Evolutionary conservation across 2,113 vertebrate genomes (phyloP).

Genomic region (Tychaedon coryphoeus): DNA sequence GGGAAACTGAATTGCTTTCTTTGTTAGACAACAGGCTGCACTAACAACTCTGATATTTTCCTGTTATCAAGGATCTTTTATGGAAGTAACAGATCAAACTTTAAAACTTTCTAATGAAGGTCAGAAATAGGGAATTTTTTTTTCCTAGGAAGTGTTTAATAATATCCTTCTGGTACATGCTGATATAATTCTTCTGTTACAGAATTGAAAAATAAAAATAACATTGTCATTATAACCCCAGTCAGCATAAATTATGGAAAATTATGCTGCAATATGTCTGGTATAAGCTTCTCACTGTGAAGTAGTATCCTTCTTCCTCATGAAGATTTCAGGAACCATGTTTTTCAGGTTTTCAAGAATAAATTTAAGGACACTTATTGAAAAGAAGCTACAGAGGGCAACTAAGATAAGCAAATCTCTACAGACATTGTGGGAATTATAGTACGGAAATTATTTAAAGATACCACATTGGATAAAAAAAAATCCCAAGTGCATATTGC

Average conservation of each 20-base stretch:
- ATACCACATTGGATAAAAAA: neutral
- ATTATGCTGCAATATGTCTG: neutral
- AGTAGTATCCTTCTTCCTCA: conserved; percentile 6
- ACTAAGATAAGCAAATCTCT: neutral
- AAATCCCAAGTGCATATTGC: neutral
- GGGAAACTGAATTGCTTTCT: conserved; percentile 63
- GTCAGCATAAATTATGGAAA: conserved; percentile 37
- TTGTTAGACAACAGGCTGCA: conserved; percentile 60
- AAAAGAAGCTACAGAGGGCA: neutral
- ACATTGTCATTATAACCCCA: neutral
- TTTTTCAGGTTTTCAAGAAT: conserved; percentile 11
- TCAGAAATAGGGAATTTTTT: neutral
- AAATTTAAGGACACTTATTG: neutral
- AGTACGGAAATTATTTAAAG: neutral
- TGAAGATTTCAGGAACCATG: neutral
- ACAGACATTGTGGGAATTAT: neutral
- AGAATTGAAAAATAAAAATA: conserved; percentile 28
- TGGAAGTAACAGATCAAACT: conserved; percentile 25
- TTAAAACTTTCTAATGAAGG: conserved; percentile 27
- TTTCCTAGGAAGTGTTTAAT: neutral
- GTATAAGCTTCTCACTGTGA: neutral
- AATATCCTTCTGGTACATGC: neutral
- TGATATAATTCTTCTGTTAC: neutral
- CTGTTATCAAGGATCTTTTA: neutral
- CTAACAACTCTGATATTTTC: conserved; percentile 9